Conservation (phyloP, 1,140 invertebrate species). For the Pteromalus puparum region DNA sequence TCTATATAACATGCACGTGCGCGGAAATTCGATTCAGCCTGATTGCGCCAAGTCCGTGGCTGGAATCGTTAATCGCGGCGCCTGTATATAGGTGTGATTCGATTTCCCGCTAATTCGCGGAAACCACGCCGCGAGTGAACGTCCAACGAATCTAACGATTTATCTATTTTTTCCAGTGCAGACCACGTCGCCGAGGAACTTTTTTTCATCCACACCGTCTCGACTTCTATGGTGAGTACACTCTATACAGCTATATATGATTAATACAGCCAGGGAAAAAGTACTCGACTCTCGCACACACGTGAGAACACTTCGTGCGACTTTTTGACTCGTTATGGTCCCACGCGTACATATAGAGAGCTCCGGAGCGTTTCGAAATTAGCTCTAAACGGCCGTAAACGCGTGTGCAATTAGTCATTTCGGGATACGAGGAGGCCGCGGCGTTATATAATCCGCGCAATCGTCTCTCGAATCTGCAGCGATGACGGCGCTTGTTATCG, state of each 20-base stretch:
- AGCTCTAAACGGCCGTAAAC: neutral
- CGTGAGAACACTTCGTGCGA: constrained; percentile 73
- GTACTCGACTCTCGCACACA: no score
- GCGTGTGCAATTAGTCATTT: no score
- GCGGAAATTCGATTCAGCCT: neutral
- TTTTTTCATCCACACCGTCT: no score
- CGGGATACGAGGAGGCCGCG: no score
- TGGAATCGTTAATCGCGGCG: constrained; percentile 22
- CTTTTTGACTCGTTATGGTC: constrained; percentile 73
- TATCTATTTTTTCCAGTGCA: no score
- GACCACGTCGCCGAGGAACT: no score
- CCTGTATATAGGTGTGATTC: neutral
- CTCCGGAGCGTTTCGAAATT: neutral
- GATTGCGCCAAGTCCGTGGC: constrained; percentile 32
- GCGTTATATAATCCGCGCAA: neutral
- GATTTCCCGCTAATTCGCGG: neutral
- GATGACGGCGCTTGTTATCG: neutral
- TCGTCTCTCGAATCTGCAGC: neutral
- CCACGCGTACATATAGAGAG: constrained; percentile 60
- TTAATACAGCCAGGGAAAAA: no score
- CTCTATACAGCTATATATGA: no score
- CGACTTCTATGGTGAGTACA: no score
- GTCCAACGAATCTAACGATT: neutral
- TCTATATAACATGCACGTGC: no score
- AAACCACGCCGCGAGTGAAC: neutral